A percentile compares a stretch with the other conserved stretches of the same genome.
Conservation (phyloP, 2,797 vertebrate species). For the Synaphobranchus kaupii region DNA sequence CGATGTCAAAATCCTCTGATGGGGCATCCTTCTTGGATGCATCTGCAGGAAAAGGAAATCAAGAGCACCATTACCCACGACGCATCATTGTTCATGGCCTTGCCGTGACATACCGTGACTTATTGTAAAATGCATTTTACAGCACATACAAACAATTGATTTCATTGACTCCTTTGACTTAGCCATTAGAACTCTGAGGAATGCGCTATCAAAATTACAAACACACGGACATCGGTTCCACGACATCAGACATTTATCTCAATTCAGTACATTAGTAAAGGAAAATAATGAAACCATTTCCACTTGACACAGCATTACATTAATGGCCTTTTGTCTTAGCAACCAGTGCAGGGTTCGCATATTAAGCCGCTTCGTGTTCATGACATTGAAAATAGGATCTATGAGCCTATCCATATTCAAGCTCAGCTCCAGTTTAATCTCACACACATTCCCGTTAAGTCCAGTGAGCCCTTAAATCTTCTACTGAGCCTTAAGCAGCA, state of each 20-base stretch:
- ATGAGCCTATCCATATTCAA: conserved; percentile 8
- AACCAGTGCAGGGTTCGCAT: background rate
- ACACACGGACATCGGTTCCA: background rate
- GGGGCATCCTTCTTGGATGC: conserved; percentile 83
- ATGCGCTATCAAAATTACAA: background rate
- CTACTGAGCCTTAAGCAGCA: background rate
- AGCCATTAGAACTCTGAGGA: too few relatives aligned
- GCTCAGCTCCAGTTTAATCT: background rate
- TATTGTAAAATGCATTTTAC: too few relatives aligned
- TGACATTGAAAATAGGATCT: background rate
- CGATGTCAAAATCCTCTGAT: conserved; percentile 88
- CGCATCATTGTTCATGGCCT: background rate
- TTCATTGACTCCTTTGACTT: too few relatives aligned
- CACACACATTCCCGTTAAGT: conserved; percentile 2
- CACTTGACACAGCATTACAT: background rate
- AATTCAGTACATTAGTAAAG: background rate
- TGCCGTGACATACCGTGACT: too few relatives aligned
- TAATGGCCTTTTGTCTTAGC: background rate
- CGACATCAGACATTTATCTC: background rate
- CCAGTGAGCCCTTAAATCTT: background rate
- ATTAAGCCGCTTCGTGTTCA: background rate
- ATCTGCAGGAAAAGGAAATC: conserved; percentile 52
- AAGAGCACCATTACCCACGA: background rate
- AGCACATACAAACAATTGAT: too few relatives aligned
- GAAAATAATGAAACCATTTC: background rate